Evolutionary conservation across 2,797 vertebrate species (phyloP), one percentile per base, ranked within the genome.

Genomic region (Buphagus erythrorhynchus): DNA sequence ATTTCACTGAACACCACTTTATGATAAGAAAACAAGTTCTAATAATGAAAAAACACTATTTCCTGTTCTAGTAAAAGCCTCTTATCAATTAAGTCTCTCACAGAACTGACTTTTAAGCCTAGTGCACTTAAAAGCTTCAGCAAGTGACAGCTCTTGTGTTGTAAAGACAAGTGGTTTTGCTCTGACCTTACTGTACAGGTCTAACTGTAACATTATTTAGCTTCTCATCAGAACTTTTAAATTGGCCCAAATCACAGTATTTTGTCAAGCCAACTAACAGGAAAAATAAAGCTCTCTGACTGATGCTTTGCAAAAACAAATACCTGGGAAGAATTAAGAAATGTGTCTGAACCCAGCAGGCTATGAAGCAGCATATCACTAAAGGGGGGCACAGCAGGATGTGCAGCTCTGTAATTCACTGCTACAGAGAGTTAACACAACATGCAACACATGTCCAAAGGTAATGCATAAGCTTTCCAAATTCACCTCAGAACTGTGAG

Each of bases 361-460:
- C 43, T 46, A 2, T 18, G 22, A 59, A 25, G 43, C 28, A 49
- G 29, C 29, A 31, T 20, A 42, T 19, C 28, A 67, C 26, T 31
- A 38, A 86, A 67, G 24, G 8, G 43, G 7, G 55, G 31, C 48
- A 77, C 38, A 17, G 25, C 0, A 4, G 40, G 20, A 71, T 12
- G 12, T 7, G 15, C 45, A 67, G 46, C 9, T 87, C 83, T 54
- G 21, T 21, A 46, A 84, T 38, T 52, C 75, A 52, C 22, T 75
- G 8, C 42, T 58, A 25, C 43, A 33, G 0, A 45, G 7, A 90
- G 59, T 16, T 28, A 82, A 33, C 5, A 18, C 21, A 79, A 67
- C 18, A n/a, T 5, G 5, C 9, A 65, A 33, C 1, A 0, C 3
- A 11, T n/a, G 38, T 54, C 55, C 48, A 31, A 81, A 86, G 19